Base-by-base conservation (phyloP, 2,888 invertebrate genomes). In the Leptopilina myrica region DNA sequence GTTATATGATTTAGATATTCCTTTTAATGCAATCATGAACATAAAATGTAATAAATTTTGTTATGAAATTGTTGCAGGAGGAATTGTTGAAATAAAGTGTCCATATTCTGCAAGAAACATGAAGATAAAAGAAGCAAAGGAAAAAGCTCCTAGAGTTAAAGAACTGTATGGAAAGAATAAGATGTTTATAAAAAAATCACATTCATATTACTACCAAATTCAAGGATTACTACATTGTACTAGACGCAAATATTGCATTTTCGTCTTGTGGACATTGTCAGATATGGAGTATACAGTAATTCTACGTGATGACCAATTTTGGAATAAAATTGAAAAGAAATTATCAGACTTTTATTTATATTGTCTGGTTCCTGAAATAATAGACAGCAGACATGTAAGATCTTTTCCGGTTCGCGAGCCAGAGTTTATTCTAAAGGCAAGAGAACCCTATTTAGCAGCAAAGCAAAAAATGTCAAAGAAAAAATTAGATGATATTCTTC, bases 361-460 rank as follows among this genome's bases (percentile, higher is more conserved):
- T 15, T 82, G 80, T 64, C 3, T 82, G 14, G 65, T 80, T 8
- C 80, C 80, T 3, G 82, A 82, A 76, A 76, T 80, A 59, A 12
- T 79, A 14, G 66, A 79, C 62, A 12, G 46, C 15, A 15, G 76
- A 33, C 12, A 12, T 8, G 40, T 46, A 8, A 64, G 65, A 49
- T 40, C 66, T 20, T 64, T 76, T 69, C 11, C 20, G 1, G 66
- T 82, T 33, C 53, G 78, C 26, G 77, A 80, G 12, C 78, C 78
- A 5, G 26, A 80, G 12, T 80, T 77, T 53, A 79, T 80, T 75
- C 15, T 81, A 20, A n/a, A 49, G 62, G 81, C 77, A 8, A 56
- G 62, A 64, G 26, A 73, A 76, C 59, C 59, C 5, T 59, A 59
- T 59, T 7, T 59, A n/a, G 59, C 59, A 7, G 59, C 0, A 59